A percentile compares a stretch with the other conserved stretches of the same genome.
phyloP scores from a whole-genome alignment of 1,140 invertebrate species.

The Periplaneta americana region DNA sequence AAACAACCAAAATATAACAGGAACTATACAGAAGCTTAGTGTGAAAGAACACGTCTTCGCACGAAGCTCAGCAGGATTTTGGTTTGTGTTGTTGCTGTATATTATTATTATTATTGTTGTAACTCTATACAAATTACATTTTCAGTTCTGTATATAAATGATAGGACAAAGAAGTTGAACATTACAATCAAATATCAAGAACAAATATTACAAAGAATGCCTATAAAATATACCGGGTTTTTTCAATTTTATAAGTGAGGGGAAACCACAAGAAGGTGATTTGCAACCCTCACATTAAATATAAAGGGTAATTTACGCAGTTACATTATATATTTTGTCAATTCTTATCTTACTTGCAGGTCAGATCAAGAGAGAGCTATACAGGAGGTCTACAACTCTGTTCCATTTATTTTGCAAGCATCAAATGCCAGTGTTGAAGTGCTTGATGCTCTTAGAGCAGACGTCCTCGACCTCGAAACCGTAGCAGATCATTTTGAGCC shows the following conservation, averaged over 20 bases:
- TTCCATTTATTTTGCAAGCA: slow-evolving; percentile 64
- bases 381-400: slow-evolving; percentile 63
- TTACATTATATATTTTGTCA: too few species aligned
- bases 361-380: slow-evolving; percentile 66
- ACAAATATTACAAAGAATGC: too few species aligned
- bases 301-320: too few species aligned
- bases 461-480: slow-evolving; percentile 70
- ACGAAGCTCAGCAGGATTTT: slow-evolving; percentile 68
- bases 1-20: slow-evolving; percentile 59
- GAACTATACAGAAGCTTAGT: slow-evolving; percentile 63
- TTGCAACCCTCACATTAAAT: too few species aligned
- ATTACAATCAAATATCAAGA: too few species aligned
- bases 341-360: slow-evolving; percentile 33
- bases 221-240: too few species aligned
- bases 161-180: too few species aligned
- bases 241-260: too few species aligned
- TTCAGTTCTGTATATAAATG: too few species aligned
- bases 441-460: slow-evolving; percentile 62
- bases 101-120: too few species aligned
- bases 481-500: slow-evolving; percentile 72
- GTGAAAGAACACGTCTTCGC: slow-evolving; percentile 73
- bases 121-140: too few species aligned
- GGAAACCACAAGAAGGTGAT: too few species aligned
- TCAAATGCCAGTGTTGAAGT: slow-evolving; percentile 57
- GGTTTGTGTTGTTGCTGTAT: slow-evolving; percentile 41